Base-by-base conservation (phyloP, 1,140 invertebrate genomes). In the Macrocentrus cingulum region DNA sequence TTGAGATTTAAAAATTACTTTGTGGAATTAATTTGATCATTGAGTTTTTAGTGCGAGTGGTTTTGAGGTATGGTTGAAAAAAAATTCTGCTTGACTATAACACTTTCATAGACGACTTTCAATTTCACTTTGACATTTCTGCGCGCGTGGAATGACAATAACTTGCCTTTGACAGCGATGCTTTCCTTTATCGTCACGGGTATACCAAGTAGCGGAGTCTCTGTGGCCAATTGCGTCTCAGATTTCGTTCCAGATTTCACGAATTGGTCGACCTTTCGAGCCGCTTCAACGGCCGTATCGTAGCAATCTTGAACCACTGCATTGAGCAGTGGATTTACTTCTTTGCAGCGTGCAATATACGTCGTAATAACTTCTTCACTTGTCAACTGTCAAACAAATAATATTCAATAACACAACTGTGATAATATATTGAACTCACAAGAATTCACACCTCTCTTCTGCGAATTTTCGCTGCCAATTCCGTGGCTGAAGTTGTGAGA, bases 121-220 rank as follows among this genome's bases (percentile, higher is more conserved):
- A n/a, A n/a, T n/a, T n/a, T n/a, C n/a, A n/a, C n/a, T n/a, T n/a
- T n/a, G n/a, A n/a, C n/a, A n/a, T n/a, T n/a, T n/a, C n/a, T n/a
- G n/a, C n/a, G n/a, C n/a, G n/a, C n/a, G n/a, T n/a, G n/a, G n/a
- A n/a, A n/a, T n/a, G n/a, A n/a, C n/a, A n/a, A n/a, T n/a, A n/a
- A 23, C 49, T 59, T 59, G 82, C 85, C 87, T 78, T 84, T 76
- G 1, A 89, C 83, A 20, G 80, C 79, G 55, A 88, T 83, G 60
- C 84, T 86, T 66, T 88, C 87, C 70, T 90, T 90, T 1, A 87
- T 82, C 1, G 87, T 88, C 9, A 90, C 77, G 0, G 87, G 87
- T 6, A 88, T 80, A 36, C 88, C 88, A 2, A 89, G 76, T 16
- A 89, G 71, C 3, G 88, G 88, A 20, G 77, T 82, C 3, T 83